These are phyloP conservation scores for Drosophila tanythrix DNA, from an alignment of 2,888 invertebrate species.

Conservation along the genomic window DNA sequence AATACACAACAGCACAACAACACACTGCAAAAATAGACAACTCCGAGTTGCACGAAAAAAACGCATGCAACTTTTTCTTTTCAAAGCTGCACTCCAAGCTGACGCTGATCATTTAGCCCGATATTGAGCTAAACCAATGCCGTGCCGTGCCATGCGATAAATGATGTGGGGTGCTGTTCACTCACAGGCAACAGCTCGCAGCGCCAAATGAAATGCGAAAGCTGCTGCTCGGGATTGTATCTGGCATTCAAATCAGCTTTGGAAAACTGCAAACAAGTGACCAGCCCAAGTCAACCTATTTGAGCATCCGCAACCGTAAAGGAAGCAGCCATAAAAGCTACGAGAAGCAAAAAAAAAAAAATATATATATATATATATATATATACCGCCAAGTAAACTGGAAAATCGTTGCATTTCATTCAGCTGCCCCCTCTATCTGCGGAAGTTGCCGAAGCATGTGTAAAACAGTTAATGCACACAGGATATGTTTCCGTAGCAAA, in stretches of 20 bases:
- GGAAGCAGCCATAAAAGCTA: conserved; percentile 39
- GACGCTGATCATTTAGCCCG: conserved; percentile 74
- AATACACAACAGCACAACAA: conserved; percentile 48
- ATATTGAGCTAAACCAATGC: conserved; percentile 60
- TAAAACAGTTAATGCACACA: conserved; percentile 83
- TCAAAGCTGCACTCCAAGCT: conserved; percentile 46
- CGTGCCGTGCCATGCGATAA: conserved; percentile 29
- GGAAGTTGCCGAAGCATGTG: conserved; percentile 83
- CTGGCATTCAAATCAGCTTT: conserved; percentile 78
- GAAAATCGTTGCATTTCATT: conserved; percentile 52
- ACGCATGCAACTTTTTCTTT: conserved; percentile 78
- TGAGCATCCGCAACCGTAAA: conserved; percentile 72
- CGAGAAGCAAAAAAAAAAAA: conserved; percentile 20
- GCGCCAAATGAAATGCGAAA: conserved; percentile 75
- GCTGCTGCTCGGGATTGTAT: conserved; percentile 71
- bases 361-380: conserved; percentile 37
- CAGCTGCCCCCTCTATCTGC: conserved; percentile 44
- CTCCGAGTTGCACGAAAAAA: conserved; percentile 44
- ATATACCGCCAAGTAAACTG: conserved; percentile 56
- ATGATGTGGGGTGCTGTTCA: conserved; percentile 57
- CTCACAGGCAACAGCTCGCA: conserved; percentile 25
- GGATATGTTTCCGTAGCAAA: conserved; percentile 75
- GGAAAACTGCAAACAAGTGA: conserved; percentile 65
- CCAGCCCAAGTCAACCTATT: conserved; percentile 73
- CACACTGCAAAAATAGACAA: conserved; percentile 59